Base-by-base conservation (phyloP, 2,797 vertebrate species). In the Cossypha dichroa region DNA sequence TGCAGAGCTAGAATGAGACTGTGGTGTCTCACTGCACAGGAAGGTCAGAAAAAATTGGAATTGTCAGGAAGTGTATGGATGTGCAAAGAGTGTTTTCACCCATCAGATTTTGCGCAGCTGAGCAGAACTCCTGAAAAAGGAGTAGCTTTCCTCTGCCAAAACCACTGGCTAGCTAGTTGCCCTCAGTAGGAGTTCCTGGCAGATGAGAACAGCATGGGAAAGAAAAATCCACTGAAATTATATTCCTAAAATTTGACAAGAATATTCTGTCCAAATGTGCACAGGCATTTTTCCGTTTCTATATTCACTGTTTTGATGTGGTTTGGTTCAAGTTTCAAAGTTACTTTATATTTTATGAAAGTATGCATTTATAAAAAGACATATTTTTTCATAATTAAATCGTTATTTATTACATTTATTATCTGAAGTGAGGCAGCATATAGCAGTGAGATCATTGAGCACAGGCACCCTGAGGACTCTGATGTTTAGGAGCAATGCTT, bases 61-160 rank as follows among this genome's bases (percentile, higher is more conserved):
- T 81, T 51, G 38, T 83, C 68, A 72, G 54, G 29, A 56, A 80
- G 55, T 80, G 15, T 60, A 29, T 64, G 76, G 31, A 36, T 81
- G 49, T 84, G 43, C 78, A 83, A 90, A 64, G 14, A 74, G 31
- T 68, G 46, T 72, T 91, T 77, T 90, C 40, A 54, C 38, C 23
- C 55, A 80, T 85, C 75, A 79, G 70, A 91, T 92, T 89, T 89
- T 87, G 60, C 48, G 87, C 56, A 68, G 59, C 72, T 87, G 60
- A 85, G 64, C 48, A 83, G 64, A 94, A 62, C 45, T 82, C 68
- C 51, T 85, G 54, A 91, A 49, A 85, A 91, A 66, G 59, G 15
- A 95, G 43, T 28, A 79, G 20, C 28, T 74, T 83, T 89, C 15
- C 28, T 83, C 54, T 88, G 58, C 75, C 62, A 90, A 88, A 85